A percentile compares a stretch with the other conserved stretches of the same genome.
Evolutionary conservation across 1,140 invertebrate species (phyloP).

Genomic region (Pollicipes pollicipes): DNA sequence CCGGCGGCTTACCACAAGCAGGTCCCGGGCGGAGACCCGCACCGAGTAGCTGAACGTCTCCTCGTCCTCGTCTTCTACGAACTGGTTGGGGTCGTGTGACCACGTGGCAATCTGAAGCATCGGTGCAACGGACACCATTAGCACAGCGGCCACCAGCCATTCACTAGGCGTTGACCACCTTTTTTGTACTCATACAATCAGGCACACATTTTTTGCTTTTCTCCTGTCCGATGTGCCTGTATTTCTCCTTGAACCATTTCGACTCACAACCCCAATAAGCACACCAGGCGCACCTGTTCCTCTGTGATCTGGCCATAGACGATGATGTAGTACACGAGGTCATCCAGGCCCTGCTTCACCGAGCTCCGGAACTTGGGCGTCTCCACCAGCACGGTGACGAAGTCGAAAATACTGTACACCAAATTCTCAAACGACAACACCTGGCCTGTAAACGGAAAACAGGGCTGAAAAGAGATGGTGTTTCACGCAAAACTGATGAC

Average conservation of each 20-base stretch:
- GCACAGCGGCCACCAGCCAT: not conserved
- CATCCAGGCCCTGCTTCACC: slow-evolving; percentile 45
- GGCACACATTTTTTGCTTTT: too few relatives aligned
- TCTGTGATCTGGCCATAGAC: slow-evolving; percentile 60
- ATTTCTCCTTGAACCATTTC: too few relatives aligned
- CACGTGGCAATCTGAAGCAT: slow-evolving; percentile 37
- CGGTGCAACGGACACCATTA: too few relatives aligned
- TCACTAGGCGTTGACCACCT: too few relatives aligned
- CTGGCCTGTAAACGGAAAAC: slow-evolving; percentile 35
- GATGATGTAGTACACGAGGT: slow-evolving; percentile 54
- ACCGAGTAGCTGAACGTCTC: slow-evolving; percentile 48
- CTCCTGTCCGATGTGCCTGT: too few relatives aligned
- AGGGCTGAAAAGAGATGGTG: slow-evolving; percentile 12
- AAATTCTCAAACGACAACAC: slow-evolving; percentile 51
- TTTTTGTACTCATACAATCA: too few relatives aligned
- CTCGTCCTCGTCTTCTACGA: slow-evolving; percentile 61
- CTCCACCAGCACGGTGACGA: slow-evolving; percentile 46
- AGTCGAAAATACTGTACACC: slow-evolving; percentile 58
- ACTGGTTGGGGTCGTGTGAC: slow-evolving; percentile 49
- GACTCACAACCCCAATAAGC: too few relatives aligned
- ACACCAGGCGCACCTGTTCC: slow-evolving; percentile 39
- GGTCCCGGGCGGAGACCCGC: slow-evolving; percentile 53
- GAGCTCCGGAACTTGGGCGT: slow-evolving; percentile 34
- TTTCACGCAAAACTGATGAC: too few relatives aligned
- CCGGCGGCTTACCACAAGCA: slow-evolving; percentile 38